These are phyloP conservation scores for Muscicapa striata DNA, from an alignment of 2,797 vertebrate species.

Conservation along the genomic window DNA sequence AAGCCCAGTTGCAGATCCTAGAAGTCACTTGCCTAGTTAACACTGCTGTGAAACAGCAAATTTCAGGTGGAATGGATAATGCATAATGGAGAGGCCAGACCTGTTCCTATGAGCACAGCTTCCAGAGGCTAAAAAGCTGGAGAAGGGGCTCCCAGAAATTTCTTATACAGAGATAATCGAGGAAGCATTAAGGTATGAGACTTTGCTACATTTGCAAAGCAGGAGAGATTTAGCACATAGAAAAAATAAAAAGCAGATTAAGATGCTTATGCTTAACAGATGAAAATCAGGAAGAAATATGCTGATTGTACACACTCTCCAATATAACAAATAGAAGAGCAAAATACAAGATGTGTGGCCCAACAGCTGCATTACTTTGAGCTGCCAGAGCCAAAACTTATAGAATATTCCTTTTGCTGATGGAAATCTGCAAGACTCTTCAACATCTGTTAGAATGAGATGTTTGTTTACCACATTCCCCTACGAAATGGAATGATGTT, in stretches of 20 bases:
- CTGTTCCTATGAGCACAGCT: background rate
- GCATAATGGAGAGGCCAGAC: background rate
- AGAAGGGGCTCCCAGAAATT: background rate
- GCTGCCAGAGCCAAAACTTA: constrained; percentile 1
- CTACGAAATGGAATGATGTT: constrained; percentile 17
- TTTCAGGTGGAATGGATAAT: no score
- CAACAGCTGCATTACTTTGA: constrained; percentile 24
- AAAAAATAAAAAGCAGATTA: background rate
- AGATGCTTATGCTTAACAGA: background rate
- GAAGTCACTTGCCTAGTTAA: background rate
- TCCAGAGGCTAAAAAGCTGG: background rate
- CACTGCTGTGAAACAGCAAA: background rate
- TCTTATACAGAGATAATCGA: background rate
- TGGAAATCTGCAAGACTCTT: constrained; percentile 33
- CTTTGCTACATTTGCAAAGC: background rate
- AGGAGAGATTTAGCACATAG: background rate
- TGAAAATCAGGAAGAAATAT: background rate
- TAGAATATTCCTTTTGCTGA: constrained; percentile 20
- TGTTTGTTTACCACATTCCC: constrained; percentile 55
- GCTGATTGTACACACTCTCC: background rate
- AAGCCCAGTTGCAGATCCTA: background rate
- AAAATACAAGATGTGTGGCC: constrained; percentile 35
- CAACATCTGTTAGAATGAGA: constrained; percentile 62
- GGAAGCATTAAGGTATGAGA: background rate
- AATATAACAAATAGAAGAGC: background rate